Conservation (phyloP, 1,140 invertebrate species). For the Drosophila asahinai region DNA sequence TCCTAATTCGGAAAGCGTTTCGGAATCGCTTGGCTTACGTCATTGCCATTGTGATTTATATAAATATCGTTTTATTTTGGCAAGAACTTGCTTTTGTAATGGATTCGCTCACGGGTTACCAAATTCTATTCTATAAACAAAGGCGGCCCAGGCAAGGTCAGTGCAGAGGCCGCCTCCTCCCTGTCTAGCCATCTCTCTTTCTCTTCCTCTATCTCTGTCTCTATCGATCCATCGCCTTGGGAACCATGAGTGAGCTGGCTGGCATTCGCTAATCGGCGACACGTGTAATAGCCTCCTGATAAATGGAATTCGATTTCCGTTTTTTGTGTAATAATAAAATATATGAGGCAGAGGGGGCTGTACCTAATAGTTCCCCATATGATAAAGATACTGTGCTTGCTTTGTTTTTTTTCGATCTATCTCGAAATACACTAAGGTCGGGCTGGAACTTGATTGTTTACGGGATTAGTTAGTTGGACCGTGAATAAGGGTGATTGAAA, state of each 20-base stretch:
- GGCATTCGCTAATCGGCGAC: conserved; percentile 65
- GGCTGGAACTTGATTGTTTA: background rate
- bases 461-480: background rate
- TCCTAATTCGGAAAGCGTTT: conserved; percentile 26
- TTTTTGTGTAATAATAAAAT: conserved; percentile 20
- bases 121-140: conserved; percentile 57
- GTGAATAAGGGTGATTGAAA: conserved; percentile 9
- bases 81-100: conserved; percentile 62
- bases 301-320: conserved; percentile 29
- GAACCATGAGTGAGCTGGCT: conserved; percentile 22
- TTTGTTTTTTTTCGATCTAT: conserved; percentile 15
- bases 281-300: conserved; percentile 66
- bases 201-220: background rate
- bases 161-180: conserved; percentile 16
- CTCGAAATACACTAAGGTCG: conserved; percentile 8
- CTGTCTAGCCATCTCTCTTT: conserved; percentile 21
- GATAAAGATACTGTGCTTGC: conserved; percentile 12
- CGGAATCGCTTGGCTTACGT: conserved; percentile 48
- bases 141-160: conserved; percentile 52
- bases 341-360: too few species aligned
- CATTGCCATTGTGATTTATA: conserved; percentile 43
- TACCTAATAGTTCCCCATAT: background rate
- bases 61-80: conserved; percentile 35
- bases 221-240: conserved; percentile 13
- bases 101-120: conserved; percentile 42